Evolutionary conservation across 2,888 invertebrate genomes (phyloP), one percentile per base, ranked within the genome.

Genomic region (Hypena proboscidalis): DNA sequence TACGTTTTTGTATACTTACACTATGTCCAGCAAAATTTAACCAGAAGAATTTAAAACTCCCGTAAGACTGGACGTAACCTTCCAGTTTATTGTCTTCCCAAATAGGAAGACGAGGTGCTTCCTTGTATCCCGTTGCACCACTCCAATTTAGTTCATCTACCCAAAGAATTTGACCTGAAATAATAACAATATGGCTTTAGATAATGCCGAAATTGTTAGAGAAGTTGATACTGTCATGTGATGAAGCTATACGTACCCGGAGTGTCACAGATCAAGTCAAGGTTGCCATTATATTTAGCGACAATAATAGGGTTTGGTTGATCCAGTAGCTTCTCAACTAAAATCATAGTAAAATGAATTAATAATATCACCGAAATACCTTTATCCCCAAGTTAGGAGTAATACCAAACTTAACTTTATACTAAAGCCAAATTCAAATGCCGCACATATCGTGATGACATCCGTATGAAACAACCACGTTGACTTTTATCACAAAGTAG

Each of bases 231-330:
- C n/a, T 4, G 14, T 33, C 13, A 4, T 9, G 15, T 25, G n/a
- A n/a, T n/a, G n/a, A 11, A n/a, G 19, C 9, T 17, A n/a, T 26
- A 27, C 38, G 7, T 91, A 93, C 97, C 97, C 56, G 95, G 93
- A 8, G 96, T 96, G 64, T 95, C 94, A 50, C 96, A 96, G 67
- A 97, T 97, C 9, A 97, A 91, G 80, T 97, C 97, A 50, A 97
- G 88, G 68, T 97, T 96, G 17, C 96, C 97, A 56, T 94, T 95
- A 71, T 95, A 94, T 9, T 96, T 94, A 19, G 92, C 92, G 0
- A 96, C 92, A 34, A 93, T 92, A 9, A 96, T 83, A 34, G 44
- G 44, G 17, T 92, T 85, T 0, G 95, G 95, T 59, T 92, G 92
- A 58, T 94, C 94, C 11, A 96, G 80, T 7, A 96, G 82, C 42